Evolutionary conservation across 2,888 invertebrate species (phyloP).

Genomic region (Dicycla oo): DNA sequence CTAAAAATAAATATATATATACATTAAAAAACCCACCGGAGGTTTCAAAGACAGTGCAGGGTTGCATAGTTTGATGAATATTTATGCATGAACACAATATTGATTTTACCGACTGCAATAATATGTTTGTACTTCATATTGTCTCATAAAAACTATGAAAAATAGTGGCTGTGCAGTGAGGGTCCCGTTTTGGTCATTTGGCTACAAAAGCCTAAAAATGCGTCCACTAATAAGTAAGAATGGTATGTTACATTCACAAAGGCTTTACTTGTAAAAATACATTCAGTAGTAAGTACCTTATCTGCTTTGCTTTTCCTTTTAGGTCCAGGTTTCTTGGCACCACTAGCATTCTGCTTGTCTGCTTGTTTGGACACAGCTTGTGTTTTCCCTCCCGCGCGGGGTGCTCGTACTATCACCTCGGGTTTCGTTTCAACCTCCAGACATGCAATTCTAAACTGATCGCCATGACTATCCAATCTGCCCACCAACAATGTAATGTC

Average conservation of each 20-base stretch:
- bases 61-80: neutral
- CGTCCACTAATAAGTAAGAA: neutral
- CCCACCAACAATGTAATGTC: conserved; percentile 93
- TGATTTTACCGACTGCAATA: neutral
- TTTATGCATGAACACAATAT: neutral
- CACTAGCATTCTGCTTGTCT: conserved; percentile 79
- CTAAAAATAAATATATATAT: conserved; percentile 69
- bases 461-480: conserved; percentile 92
- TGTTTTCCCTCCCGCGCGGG: conserved; percentile 75
- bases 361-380: conserved; percentile 75
- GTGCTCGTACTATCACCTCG: conserved; percentile 73
- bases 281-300: conserved; percentile 81
- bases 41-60: neutral
- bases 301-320: conserved; percentile 92
- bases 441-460: conserved; percentile 92
- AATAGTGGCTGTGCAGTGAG: neutral
- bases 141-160: neutral
- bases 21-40: neutral
- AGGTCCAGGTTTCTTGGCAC: conserved; percentile 82
- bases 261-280: neutral
- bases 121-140: neutral
- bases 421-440: conserved; percentile 90
- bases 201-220: neutral
- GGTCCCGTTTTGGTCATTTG: neutral
- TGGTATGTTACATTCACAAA: neutral